Evolutionary conservation across 2,888 invertebrate genomes (phyloP), one percentile per base, ranked within the genome.

Genomic region (Lomographa bimaculata): DNA sequence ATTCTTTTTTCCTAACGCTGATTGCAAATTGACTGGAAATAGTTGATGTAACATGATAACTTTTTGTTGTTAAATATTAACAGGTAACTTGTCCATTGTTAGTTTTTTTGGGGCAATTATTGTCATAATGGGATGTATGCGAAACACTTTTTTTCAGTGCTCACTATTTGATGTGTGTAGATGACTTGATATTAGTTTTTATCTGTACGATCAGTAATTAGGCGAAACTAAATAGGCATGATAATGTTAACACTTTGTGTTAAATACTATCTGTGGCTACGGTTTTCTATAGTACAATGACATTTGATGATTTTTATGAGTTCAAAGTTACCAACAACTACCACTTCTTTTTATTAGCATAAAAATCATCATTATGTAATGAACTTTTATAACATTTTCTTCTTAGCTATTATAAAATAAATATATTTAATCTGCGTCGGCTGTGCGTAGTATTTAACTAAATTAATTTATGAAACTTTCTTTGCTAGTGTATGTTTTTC

Each of bases 1-100:
- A n/a, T n/a, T 12, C 19, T 38, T 61, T 65, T 52, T 37, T 41
- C 51, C 46, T 36, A 35, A 34, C 42, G 28, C 41, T 50, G 52
- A 60, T 57, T 62, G 61, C 54, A 67, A 66, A 67, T 56, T 53
- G 48, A 61, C 58, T 65, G 60, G 65, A 71, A 71, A 69, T 70
- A 57, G 51, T 57, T 61, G 50, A 62, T 65, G 69, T 64, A 62
- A 60, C 56, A 57, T 48, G 53, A 65, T 72, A 69, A 73, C 72
- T 71, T 53, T 67, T 70, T 68, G 71, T 64, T 24, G 47, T 52
- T 49, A 29, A 39, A 16, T 41, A 44, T 51, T 37, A 53, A 39
- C 26, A 26, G 33, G 27, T 39, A 43, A 40, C 42, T 30, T 37
- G 27, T 33, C 45, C 27, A 52, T 71, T 60, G 52, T 50, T 51